Evolutionary conservation across 2,888 invertebrate genomes (phyloP).

Genomic region (Ochlodes sylvanus): DNA sequence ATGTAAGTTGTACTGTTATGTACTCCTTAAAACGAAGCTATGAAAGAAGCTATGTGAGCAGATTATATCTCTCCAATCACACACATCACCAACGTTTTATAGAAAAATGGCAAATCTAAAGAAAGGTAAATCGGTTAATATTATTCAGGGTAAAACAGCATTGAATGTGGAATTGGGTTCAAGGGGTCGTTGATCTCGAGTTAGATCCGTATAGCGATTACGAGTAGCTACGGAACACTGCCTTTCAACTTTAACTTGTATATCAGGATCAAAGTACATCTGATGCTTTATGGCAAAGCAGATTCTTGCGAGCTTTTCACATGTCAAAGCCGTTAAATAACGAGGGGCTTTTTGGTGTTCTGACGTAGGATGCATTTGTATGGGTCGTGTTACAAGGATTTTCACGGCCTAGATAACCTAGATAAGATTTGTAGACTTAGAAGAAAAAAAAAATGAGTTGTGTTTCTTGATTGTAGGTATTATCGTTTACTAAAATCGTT

Average conservation of each 20-base stretch:
- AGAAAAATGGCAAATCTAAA: neutral
- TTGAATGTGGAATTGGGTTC: conserved; percentile 17
- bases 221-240: conserved; percentile 2
- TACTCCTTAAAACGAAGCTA: too few relatives aligned
- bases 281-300: conserved; percentile 21
- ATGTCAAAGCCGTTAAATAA: conserved; percentile 25
- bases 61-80: too few relatives aligned
- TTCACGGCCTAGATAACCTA: neutral
- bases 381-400: neutral
- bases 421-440: neutral
- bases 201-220: conserved; percentile 1
- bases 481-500: too few relatives aligned
- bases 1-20: too few relatives aligned
- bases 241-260: conserved; percentile 8
- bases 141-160: conserved; percentile 7
- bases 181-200: conserved; percentile 22
- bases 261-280: conserved; percentile 21
- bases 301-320: conserved; percentile 13
- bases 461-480: too few relatives aligned
- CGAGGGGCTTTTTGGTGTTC: conserved; percentile 16
- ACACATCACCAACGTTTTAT: too few relatives aligned
- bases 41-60: too few relatives aligned
- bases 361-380: conserved; percentile 11
- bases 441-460: too few relatives aligned
- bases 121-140: neutral